Base-by-base conservation (phyloP, 2,113 vertebrate genomes). In the Chamaetylas fuelleborni region DNA sequence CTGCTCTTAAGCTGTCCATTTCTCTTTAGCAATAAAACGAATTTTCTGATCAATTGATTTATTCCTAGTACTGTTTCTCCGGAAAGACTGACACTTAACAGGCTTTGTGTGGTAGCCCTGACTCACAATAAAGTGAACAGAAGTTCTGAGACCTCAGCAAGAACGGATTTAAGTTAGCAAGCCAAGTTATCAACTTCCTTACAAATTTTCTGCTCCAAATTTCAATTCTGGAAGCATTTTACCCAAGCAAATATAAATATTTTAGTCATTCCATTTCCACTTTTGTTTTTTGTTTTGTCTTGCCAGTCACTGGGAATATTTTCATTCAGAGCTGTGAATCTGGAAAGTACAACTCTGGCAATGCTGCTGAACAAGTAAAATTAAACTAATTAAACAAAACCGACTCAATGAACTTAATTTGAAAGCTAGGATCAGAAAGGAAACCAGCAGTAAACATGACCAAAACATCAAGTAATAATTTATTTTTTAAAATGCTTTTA, bases 381-480 rank as follows among this genome's bases (percentile, higher is more conserved):
- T 92, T 76, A 80, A 97, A 93, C 62, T 76, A 95, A 95, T 95
- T 89, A 72, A 91, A 93, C 78, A 87, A 88, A 97, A 77, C 81
- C 77, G 87, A 90, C 62, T 95, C 84, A 73, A 61, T 69, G 90
- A 95, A 90, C 70, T 87, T 84, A 69, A 83, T 60, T 34, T 76
- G 31, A 82, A 42, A 72, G 73, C 22, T 69, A 72, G 26, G 14
- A 84, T 47, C 38, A 90, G 65, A 74, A 82, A 85, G 53, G 23
- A 92, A 95, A 91, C 20, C 23, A 92, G 8, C 15, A 69, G 38
- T 64, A 91, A 90, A 81, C 28, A 81, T 17, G 22, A 84, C 53
- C 36, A 91, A 92, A 87, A 79, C 62, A 81, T 33, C 13, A 19
- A 69, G 23, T 26, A 50, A 17, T 61, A 82, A 17, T 11, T 65